phyloP scores from a whole-genome alignment of 1,140 invertebrate genomes.

The Drosophila nigromelanica region DNA sequence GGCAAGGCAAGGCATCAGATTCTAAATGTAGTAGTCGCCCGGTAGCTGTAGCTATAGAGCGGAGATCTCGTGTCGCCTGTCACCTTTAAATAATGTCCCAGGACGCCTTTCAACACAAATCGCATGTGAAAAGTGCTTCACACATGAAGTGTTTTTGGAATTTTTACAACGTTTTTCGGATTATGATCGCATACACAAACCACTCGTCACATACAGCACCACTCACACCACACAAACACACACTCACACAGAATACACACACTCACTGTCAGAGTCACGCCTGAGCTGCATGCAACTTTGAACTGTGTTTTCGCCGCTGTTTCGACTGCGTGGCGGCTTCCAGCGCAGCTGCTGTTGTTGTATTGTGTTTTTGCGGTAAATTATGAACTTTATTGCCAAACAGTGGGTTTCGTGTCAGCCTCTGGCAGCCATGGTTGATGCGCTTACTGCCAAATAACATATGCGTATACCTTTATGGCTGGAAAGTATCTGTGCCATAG shows the following conservation, averaged over 20 bases:
- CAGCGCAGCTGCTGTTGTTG: background rate
- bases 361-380: conserved; percentile 23
- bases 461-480: background rate
- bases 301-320: background rate
- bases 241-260: conserved; percentile 13
- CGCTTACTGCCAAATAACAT: background rate
- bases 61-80: conserved; percentile 75
- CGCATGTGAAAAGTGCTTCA: conserved; percentile 81
- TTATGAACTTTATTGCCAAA: conserved; percentile 55
- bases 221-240: conserved; percentile 17
- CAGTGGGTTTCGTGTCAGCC: conserved; percentile 40
- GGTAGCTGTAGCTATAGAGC: conserved; percentile 15
- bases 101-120: conserved; percentile 82
- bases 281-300: conserved; percentile 13
- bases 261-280: conserved; percentile 19
- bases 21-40: background rate
- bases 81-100: conserved; percentile 82
- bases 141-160: conserved; percentile 71
- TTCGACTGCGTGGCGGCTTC: background rate
- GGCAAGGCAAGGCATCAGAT: conserved; percentile 10
- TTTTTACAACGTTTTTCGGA: conserved; percentile 66
- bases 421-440: conserved; percentile 10
- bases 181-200: conserved; percentile 62
- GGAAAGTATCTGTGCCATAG: background rate
- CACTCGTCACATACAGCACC: conserved; percentile 19